Evolutionary conservation across 2,797 vertebrate genomes (phyloP).

Genomic region (Anisognathus igniventris): DNA sequence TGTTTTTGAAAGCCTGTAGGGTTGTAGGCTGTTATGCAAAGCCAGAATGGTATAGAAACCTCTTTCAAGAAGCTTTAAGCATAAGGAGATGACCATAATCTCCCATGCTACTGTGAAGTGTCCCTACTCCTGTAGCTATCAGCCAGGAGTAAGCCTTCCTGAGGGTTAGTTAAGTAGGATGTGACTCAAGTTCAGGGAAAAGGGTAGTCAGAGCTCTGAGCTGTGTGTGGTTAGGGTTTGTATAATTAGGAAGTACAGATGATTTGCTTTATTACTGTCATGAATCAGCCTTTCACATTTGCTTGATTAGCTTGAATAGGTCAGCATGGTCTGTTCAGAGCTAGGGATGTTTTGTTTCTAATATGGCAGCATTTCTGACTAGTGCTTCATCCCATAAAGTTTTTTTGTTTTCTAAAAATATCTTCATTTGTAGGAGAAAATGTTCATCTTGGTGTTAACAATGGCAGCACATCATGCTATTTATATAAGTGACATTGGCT

Average conservation of each 20-base stretch:
- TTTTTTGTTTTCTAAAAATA: slow-evolving; percentile 19
- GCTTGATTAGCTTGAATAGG: neutral
- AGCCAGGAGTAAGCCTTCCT: neutral
- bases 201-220: neutral
- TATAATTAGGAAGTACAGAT: neutral
- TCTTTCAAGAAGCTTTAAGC: slow-evolving; percentile 17
- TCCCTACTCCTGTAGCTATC: neutral
- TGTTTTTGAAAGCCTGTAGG: neutral
- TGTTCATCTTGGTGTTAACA: neutral
- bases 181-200: neutral
- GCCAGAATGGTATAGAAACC: neutral
- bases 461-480: neutral
- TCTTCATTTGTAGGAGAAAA: neutral
- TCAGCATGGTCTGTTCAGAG: neutral
- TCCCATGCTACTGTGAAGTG: rapidly evolving
- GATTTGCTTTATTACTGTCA: slow-evolving; percentile 9
- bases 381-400: neutral
- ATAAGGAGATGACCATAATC: neutral
- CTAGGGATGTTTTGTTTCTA: neutral
- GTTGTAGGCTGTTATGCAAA: neutral
- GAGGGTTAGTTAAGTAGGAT: neutral
- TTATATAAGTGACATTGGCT: neutral
- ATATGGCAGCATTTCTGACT: neutral
- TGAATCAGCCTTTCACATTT: slow-evolving; percentile 6
- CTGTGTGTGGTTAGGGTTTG: neutral